phyloP scores from a whole-genome alignment of 2,888 invertebrate genomes.

The Microctonus aethiopoides region DNA sequence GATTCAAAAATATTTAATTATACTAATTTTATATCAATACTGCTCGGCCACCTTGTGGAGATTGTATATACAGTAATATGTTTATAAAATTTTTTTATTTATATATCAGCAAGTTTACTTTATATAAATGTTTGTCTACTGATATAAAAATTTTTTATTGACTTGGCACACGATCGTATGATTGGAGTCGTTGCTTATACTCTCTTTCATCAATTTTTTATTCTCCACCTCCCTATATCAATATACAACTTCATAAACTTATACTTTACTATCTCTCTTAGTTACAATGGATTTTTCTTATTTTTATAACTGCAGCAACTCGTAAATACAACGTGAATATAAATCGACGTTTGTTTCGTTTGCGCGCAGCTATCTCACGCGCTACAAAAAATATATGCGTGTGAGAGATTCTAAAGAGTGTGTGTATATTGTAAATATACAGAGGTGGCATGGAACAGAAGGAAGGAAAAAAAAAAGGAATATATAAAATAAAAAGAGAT shows the following conservation, averaged over 20 bases:
- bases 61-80: too few species aligned
- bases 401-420: slow-evolving; percentile 29
- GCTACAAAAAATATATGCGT: slow-evolving; percentile 12
- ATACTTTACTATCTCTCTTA: not conserved
- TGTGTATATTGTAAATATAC: slow-evolving; percentile 10
- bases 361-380: slow-evolving; percentile 40
- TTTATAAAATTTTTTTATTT: too few species aligned
- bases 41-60: too few species aligned
- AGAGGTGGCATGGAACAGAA: slow-evolving; percentile 32
- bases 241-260: not conserved
- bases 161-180: not conserved
- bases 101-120: not conserved
- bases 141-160: not conserved
- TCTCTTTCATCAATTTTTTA: too few species aligned
- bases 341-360: slow-evolving; percentile 41
- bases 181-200: not conserved
- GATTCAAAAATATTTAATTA: too few species aligned
- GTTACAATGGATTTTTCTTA: not conserved
- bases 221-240: too few species aligned
- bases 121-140: not conserved
- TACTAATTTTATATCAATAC: too few species aligned
- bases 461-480: slow-evolving; percentile 32
- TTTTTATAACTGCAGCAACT: slow-evolving; percentile 34
- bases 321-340: slow-evolving; percentile 47
- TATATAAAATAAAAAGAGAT: slow-evolving; percentile 25